Percentiles rank a stretch among this genome's conserved stretches.
These are phyloP conservation scores for Protonemura montana DNA, from an alignment of 2,888 invertebrate genomes.

Conservation along the genomic window DNA sequence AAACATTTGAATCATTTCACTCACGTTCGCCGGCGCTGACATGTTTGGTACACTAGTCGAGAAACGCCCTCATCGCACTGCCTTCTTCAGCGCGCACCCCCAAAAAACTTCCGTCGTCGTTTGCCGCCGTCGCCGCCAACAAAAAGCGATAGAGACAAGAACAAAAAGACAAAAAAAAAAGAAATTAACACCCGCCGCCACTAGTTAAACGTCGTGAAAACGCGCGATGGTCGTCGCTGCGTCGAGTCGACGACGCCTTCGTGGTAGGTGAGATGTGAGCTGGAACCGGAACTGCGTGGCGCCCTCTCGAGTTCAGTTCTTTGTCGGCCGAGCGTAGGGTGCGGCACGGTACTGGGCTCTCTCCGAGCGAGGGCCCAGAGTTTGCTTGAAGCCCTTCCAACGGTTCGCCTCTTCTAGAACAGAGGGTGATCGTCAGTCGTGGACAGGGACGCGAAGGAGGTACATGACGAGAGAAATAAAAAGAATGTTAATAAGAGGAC, in stretches of 20 bases:
- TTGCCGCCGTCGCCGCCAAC: not conserved
- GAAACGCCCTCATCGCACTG: too few species aligned
- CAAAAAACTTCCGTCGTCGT: not conserved
- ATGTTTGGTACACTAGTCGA: constrained; percentile 20
- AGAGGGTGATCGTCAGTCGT: not conserved
- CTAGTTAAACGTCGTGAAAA: constrained; percentile 14
- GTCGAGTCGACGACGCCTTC: not conserved
- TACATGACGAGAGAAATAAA: too few species aligned
- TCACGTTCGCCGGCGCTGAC: not conserved
- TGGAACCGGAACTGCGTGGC: constrained; percentile 52
- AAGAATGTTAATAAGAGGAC: too few species aligned
- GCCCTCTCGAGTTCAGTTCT: constrained; percentile 58
- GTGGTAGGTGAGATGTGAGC: constrained; percentile 19
- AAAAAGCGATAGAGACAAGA: not conserved
- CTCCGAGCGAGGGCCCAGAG: constrained; percentile 58
- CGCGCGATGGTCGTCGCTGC: not conserved
- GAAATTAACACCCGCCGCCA: constrained; percentile 38
- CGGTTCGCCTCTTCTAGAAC: constrained; percentile 65
- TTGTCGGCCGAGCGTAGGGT: constrained; percentile 66
- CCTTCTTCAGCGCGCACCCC: not conserved
- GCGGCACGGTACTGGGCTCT: constrained; percentile 67
- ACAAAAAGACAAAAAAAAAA: constrained; percentile 15
- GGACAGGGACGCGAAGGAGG: too few species aligned
- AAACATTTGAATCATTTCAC: constrained; percentile 19
- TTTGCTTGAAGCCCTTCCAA: constrained; percentile 67